phyloP scores from a whole-genome alignment of 2,113 vertebrate species.

The Protomyctophum bolini region DNA sequence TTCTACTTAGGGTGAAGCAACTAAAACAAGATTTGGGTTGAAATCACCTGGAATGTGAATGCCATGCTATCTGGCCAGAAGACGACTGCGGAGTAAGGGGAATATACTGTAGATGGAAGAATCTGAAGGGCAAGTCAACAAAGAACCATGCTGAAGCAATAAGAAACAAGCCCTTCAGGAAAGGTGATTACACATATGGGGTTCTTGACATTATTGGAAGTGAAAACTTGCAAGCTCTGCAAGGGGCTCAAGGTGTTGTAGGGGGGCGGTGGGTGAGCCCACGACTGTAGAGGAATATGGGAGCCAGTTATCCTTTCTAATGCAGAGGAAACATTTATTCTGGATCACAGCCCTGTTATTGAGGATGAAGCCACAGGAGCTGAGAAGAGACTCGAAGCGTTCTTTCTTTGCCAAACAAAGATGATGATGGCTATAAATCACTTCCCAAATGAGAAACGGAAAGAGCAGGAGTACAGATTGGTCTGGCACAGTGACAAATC shows the following conservation, averaged over 20 bases:
- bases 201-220: constrained; percentile 25
- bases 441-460: constrained; percentile 39
- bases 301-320: background rate
- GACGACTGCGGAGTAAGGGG: constrained; percentile 19
- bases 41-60: constrained; percentile 22
- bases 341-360: background rate
- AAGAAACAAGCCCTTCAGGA: constrained; percentile 30
- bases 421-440: constrained; percentile 35
- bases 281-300: constrained; percentile 20
- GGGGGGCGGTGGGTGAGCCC: constrained; percentile 11
- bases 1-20: constrained; percentile 21
- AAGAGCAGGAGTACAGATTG: constrained; percentile 27
- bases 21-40: constrained; percentile 5
- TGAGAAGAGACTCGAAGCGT: constrained; percentile 7
- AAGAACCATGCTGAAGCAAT: constrained; percentile 29
- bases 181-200: constrained; percentile 30
- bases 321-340: constrained; percentile 23
- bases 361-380: background rate
- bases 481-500: constrained; percentile 30
- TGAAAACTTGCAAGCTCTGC: constrained; percentile 19
- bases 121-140: constrained; percentile 29
- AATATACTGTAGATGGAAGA: constrained; percentile 26
- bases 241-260: constrained; percentile 18
- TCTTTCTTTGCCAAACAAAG: constrained; percentile 28
- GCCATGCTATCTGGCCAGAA: constrained; percentile 12